These are phyloP conservation scores for Phymorhynchus buccinoides DNA, from an alignment of 1,140 invertebrate genomes.

Conservation along the genomic window DNA sequence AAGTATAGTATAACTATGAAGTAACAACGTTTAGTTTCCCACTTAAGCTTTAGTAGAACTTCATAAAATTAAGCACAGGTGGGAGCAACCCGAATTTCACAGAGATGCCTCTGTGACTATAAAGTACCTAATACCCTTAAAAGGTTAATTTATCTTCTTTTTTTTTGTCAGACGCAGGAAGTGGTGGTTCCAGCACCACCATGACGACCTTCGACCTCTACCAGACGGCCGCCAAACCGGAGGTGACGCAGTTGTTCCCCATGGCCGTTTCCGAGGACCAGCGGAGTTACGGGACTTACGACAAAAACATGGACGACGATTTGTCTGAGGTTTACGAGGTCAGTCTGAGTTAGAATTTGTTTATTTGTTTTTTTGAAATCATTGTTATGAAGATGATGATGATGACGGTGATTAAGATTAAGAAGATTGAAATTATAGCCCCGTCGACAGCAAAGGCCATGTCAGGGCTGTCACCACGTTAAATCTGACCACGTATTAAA, in stretches of 20 bases:
- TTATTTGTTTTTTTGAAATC: background rate
- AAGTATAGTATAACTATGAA: too few species aligned
- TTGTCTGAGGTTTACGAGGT: constrained; percentile 68
- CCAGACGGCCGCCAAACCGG: constrained; percentile 51
- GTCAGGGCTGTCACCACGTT: too few species aligned
- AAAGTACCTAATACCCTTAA: too few species aligned
- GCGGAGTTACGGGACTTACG: constrained; percentile 64
- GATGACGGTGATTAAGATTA: background rate
- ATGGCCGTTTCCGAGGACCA: constrained; percentile 62
- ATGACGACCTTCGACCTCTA: constrained; percentile 66
- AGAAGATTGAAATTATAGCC: too few species aligned
- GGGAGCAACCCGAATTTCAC: too few species aligned
- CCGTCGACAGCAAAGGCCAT: too few species aligned
- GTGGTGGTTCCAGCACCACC: constrained; percentile 59
- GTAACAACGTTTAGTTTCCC: too few species aligned
- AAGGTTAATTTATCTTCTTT: too few species aligned
- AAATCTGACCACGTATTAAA: too few species aligned
- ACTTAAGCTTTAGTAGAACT: too few species aligned
- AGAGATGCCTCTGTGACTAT: too few species aligned
- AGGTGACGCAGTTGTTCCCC: constrained; percentile 52
- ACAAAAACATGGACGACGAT: constrained; percentile 62
- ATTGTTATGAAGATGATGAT: background rate
- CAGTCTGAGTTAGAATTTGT: constrained; percentile 15
- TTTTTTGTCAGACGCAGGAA: constrained; percentile 31
- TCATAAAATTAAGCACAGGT: too few species aligned